These are phyloP conservation scores for Empis livida DNA, from an alignment of 2,888 invertebrate species.

Conservation along the genomic window DNA sequence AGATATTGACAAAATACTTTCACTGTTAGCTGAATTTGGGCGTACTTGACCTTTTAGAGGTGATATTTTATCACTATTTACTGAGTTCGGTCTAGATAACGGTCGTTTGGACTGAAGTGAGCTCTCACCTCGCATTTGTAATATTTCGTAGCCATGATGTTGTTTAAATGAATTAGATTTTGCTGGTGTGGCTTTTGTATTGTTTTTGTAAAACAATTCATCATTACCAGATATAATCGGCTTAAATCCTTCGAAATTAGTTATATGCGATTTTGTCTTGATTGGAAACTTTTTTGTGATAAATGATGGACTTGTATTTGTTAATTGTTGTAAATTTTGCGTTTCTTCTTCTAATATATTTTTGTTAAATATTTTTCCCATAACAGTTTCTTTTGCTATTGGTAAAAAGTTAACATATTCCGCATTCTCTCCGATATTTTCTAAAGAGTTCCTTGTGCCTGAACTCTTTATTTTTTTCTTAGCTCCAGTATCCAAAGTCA, in stretches of 20 bases:
- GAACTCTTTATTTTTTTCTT: too few species aligned
- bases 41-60: slow-evolving; percentile 16
- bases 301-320: slow-evolving; percentile 3
- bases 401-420: too few species aligned
- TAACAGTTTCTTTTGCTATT: not conserved
- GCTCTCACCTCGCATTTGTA: slow-evolving; percentile 29
- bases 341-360: not conserved
- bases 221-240: slow-evolving; percentile 13
- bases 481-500: slow-evolving; percentile 11
- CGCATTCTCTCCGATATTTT: too few species aligned
- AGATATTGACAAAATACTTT: slow-evolving; percentile 16
- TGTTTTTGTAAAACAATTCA: slow-evolving; percentile 5
- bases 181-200: slow-evolving; percentile 10
- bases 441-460: too few species aligned
- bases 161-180: slow-evolving; percentile 12
- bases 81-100: slow-evolving; percentile 30
- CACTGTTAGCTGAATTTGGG: slow-evolving; percentile 23
- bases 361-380: not conserved
- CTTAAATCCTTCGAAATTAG: slow-evolving; percentile 12
- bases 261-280: not conserved
- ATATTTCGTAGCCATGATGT: slow-evolving; percentile 24
- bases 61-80: slow-evolving; percentile 27
- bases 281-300: slow-evolving; percentile 4
- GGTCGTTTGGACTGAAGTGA: slow-evolving; percentile 21
- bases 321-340: slow-evolving; percentile 2